These are phyloP conservation scores for Rhineura floridana DNA, from an alignment of 2,113 vertebrate species.

Conservation along the genomic window DNA sequence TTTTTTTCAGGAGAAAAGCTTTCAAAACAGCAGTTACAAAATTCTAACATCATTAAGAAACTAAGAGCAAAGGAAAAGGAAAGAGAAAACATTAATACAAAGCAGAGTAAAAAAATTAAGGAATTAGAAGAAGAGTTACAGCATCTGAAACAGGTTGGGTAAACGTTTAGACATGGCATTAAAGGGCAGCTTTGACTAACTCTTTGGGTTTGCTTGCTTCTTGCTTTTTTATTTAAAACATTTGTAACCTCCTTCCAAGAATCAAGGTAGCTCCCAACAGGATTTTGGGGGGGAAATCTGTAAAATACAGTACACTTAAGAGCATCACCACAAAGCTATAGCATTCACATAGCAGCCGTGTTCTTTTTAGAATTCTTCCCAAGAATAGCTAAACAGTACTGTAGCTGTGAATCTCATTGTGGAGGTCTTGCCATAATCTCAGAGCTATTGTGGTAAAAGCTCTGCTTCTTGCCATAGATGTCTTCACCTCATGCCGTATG, in stretches of 20 bases:
- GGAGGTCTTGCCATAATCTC: background rate
- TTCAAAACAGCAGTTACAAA: constrained; percentile 97
- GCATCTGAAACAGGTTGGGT: constrained; percentile 88
- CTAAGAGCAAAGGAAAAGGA: constrained; percentile 95
- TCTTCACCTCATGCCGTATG: background rate
- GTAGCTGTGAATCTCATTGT: background rate
- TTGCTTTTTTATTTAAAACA: background rate
- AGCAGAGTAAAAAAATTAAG: constrained; percentile 88
- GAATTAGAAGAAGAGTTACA: constrained; percentile 91
- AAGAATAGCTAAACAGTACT: too few species aligned
- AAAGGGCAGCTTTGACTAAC: background rate
- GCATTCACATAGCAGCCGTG: background rate
- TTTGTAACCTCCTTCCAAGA: background rate
- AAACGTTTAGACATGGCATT: background rate
- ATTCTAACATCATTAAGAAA: constrained; percentile 97
- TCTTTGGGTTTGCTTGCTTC: background rate
- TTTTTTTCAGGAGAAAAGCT: constrained; percentile 90
- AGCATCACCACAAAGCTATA: background rate
- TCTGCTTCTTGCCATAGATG: background rate
- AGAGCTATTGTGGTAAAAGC: background rate
- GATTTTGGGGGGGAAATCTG: too few species aligned
- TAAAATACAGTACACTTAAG: background rate
- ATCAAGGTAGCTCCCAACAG: background rate
- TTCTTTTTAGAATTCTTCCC: background rate
- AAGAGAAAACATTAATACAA: constrained; percentile 81